Evolutionary conservation across 2,888 invertebrate species (phyloP).

Genomic region (Luperina nickerlii): DNA sequence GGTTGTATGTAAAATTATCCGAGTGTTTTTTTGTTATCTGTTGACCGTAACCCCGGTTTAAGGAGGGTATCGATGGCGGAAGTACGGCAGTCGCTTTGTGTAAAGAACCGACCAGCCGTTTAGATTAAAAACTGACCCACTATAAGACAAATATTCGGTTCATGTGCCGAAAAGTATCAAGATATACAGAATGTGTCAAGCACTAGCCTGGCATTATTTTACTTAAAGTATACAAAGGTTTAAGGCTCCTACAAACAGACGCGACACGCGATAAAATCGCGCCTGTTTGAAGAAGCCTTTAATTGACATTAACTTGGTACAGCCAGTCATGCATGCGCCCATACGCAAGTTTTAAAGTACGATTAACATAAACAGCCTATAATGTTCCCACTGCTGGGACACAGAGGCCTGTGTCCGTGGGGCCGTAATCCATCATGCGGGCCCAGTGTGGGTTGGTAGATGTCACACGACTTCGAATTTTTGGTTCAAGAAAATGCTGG

Average conservation of each 20-base stretch:
- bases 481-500: neutral
- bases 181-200: neutral
- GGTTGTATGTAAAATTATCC: slow-evolving; percentile 31
- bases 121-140: slow-evolving; percentile 16
- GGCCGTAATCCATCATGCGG: neutral
- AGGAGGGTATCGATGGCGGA: slow-evolving; percentile 28
- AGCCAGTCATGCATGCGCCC: neutral
- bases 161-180: neutral
- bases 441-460: neutral
- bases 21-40: slow-evolving; percentile 33
- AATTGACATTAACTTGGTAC: neutral
- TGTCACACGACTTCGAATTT: neutral
- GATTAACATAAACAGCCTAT: neutral
- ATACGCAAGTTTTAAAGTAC: neutral
- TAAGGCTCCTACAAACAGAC: too few relatives aligned
- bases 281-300: too few relatives aligned
- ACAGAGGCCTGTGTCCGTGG: neutral
- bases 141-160: neutral
- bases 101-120: neutral
- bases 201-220: neutral
- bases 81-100: neutral
- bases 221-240: neutral
- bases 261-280: too few relatives aligned
- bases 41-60: slow-evolving; percentile 20
- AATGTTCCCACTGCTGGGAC: neutral